Evolutionary conservation across 2,797 vertebrate species (phyloP).

Genomic region (Pteropus rufus): DNA sequence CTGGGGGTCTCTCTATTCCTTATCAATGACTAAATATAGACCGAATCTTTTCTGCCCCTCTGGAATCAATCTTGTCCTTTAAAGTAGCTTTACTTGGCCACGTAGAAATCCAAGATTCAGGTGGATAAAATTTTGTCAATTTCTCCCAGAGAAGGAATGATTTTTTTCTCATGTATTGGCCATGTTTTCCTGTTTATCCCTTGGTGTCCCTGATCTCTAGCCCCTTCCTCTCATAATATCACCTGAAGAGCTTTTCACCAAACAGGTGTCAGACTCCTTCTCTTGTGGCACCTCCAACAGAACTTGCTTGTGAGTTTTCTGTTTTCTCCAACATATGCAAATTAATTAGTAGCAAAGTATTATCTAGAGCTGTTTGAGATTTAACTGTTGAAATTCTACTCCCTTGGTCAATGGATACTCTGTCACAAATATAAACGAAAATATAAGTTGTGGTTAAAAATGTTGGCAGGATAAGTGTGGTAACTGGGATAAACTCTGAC

Average conservation of each 20-base stretch:
- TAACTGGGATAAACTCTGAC: neutral
- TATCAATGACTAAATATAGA: neutral
- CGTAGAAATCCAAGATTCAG: neutral
- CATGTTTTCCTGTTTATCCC: neutral
- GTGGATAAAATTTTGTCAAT: neutral
- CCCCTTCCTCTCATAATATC: neutral
- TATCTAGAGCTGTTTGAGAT: neutral
- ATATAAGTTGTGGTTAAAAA: neutral
- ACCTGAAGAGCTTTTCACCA: neutral
- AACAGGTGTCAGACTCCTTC: neutral
- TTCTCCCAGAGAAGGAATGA: neutral
- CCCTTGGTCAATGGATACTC: neutral
- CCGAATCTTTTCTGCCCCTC: neutral
- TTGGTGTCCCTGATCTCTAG: neutral
- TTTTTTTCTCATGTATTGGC: neutral
- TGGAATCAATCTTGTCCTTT: neutral
- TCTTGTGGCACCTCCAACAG: neutral
- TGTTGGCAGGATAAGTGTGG: rapidly evolving
- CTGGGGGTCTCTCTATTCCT: neutral
- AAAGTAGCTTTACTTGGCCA: neutral
- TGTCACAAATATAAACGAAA: neutral
- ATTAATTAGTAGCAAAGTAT: neutral
- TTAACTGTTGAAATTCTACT: neutral
- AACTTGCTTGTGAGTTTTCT: neutral
- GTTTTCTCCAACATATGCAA: neutral